Evolutionary conservation across 2,888 invertebrate genomes (phyloP).

Genomic region (Papilio protenor): DNA sequence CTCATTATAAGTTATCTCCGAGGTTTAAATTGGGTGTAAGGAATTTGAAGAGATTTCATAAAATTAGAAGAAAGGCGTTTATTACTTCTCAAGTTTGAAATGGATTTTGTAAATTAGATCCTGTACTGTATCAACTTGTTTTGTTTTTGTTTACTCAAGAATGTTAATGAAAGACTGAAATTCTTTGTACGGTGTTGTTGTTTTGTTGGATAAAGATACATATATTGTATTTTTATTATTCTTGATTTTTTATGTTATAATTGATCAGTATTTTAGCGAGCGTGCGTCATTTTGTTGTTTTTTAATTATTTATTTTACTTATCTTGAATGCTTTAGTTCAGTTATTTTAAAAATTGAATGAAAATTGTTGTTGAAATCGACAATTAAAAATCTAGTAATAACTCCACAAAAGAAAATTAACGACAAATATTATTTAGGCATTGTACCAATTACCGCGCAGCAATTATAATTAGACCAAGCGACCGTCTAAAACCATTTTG

Average conservation of each 20-base stretch:
- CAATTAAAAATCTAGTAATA: neutral
- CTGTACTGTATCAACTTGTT: slow-evolving; percentile 12
- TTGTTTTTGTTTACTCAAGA: slow-evolving; percentile 20
- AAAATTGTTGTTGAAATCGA: no score
- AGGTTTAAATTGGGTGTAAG: slow-evolving; percentile 12
- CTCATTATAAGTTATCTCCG: slow-evolving; percentile 15
- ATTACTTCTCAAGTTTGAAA: slow-evolving; percentile 31
- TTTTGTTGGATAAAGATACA: neutral
- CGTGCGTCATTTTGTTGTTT: neutral
- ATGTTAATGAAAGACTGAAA: slow-evolving; percentile 9
- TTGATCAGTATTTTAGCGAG: neutral
- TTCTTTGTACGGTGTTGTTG: neutral
- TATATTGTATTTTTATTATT: neutral
- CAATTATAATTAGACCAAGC: slow-evolving; percentile 24
- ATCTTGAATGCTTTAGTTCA: neutral
- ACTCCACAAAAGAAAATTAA: neutral
- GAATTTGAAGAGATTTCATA: slow-evolving; percentile 30
- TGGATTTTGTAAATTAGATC: slow-evolving; percentile 22
- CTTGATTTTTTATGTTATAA: neutral
- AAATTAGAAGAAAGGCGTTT: slow-evolving; percentile 26
- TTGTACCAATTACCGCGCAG: slow-evolving; percentile 11
- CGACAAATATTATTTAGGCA: neutral
- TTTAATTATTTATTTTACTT: neutral
- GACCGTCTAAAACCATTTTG: slow-evolving; percentile 32
- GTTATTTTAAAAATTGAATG: no score